Evolutionary conservation across 2,888 invertebrate genomes (phyloP), one percentile per base, ranked within the genome.

Genomic region (Zelleria hepariella): DNA sequence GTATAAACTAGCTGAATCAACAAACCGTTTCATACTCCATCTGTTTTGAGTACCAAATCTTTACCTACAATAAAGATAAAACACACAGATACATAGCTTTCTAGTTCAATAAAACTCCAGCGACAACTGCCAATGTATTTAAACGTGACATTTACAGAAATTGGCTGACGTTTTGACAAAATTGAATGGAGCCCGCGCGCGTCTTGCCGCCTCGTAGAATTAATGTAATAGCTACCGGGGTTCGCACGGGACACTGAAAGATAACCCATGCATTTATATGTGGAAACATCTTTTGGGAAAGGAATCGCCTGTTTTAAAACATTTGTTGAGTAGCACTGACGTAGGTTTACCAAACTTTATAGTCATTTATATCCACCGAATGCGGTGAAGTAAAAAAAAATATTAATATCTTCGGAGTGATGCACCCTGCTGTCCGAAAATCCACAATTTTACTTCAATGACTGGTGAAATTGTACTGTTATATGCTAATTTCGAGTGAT

Each of bases 131-230:
- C 56, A 56, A 32, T 56, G 32, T 56, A 56, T 56, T 56, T 56
- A 56, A 56, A 32, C 42, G 42, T 20, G 21, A 8, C 42, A 47
- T 56, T 56, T 21, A 56, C 56, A 56, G 56, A 42, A 56, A 56
- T 56, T 56, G 56, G 56, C 21, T 32, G 42, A 56, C 56, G 27
- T 42, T 56, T 56, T 56, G 56, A 56, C 56, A 56, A 56, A 56
- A 56, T 56, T 56, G 56, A 56, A 56, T 21, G 18, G 27, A 42
- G 56, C 54, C 54, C 54, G 10, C n/a, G n/a, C n/a, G n/a, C n/a
- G n/a, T n/a, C n/a, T n/a, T n/a, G n/a, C 51, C 18, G 54, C 54
- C 20, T 56, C 56, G 56, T 56, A 56, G 56, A 56, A 56, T 56
- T 56, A 56, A 56, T 56, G 56, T 20, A 15, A 56, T 42, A 10